Evolutionary conservation across 2,113 vertebrate species (phyloP).

Genomic region (Cricetomys ansorgei): DNA sequence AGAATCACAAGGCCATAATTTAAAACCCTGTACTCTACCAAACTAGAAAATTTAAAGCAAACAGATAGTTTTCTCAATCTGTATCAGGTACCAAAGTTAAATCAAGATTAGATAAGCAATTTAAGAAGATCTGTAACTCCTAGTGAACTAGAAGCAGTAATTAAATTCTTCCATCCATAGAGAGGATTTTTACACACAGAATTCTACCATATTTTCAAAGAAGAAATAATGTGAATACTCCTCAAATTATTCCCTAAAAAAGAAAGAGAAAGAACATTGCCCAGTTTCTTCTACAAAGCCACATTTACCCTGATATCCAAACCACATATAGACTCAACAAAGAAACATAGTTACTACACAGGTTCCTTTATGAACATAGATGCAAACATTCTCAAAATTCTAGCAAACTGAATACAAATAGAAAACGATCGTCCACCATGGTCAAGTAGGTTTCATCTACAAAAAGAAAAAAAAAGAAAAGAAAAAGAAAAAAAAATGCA

Average conservation of each 20-base stretch:
- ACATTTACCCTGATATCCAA: background rate
- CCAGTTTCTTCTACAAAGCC: background rate
- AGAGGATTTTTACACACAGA: background rate
- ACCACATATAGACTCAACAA: background rate
- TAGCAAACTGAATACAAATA: background rate
- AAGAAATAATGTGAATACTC: background rate
- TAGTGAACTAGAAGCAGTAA: background rate
- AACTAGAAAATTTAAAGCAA: background rate
- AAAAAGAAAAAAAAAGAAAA: no score
- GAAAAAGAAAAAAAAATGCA: no score
- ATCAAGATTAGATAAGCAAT: background rate
- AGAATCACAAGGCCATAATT: background rate
- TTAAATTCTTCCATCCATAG: background rate
- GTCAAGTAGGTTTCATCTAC: background rate
- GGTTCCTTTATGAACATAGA: background rate
- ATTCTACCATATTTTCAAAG: background rate
- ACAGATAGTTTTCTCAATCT: background rate
- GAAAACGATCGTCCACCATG: background rate
- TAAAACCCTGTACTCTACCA: background rate
- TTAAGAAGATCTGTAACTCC: background rate
- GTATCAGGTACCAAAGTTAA: background rate
- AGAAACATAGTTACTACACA: background rate
- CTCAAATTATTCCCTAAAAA: background rate
- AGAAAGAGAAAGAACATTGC: background rate
- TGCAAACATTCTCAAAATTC: background rate